Percentiles rank a stretch among this genome's conserved stretches.
These are phyloP conservation scores for Heliocidaris erythrogramma DNA, from an alignment of 35 echinoderm and acorn worm genomes.

Conservation along the genomic window DNA sequence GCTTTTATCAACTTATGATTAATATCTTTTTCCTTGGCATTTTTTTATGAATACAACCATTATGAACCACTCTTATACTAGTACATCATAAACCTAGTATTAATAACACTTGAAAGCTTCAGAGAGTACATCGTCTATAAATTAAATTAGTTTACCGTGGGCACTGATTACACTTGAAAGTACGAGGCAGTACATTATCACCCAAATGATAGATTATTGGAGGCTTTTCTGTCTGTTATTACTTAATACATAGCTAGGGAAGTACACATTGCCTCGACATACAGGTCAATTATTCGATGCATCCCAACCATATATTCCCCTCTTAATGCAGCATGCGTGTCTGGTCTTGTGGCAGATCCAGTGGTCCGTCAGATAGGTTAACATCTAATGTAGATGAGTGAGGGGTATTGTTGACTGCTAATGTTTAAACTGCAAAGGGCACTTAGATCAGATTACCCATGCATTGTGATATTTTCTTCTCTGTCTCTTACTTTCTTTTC, in stretches of 20 bases:
- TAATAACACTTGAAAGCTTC: background rate
- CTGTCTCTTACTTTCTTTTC: background rate
- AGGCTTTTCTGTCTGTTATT: background rate
- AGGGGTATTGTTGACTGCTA: background rate
- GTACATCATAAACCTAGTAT: background rate
- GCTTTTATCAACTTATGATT: too few species aligned
- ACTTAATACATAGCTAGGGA: background rate
- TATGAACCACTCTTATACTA: background rate
- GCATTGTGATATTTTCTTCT: background rate
- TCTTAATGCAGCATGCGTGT: background rate
- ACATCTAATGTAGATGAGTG: background rate
- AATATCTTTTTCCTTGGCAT: too few species aligned
- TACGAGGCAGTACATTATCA: background rate
- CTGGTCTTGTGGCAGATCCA: background rate
- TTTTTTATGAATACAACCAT: too few species aligned
- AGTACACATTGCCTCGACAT: background rate
- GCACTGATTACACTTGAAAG: background rate
- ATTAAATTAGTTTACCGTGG: background rate
- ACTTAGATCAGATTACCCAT: background rate
- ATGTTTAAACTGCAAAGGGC: conserved; percentile 16
- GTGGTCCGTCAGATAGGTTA: background rate
- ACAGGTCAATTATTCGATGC: background rate
- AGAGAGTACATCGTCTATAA: background rate
- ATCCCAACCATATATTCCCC: background rate
- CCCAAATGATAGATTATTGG: background rate